Percentiles rank a stretch among this genome's conserved stretches.
These are phyloP conservation scores for Discoglossus pictus DNA, from an alignment of 2,797 vertebrate species.

Conservation along the genomic window DNA sequence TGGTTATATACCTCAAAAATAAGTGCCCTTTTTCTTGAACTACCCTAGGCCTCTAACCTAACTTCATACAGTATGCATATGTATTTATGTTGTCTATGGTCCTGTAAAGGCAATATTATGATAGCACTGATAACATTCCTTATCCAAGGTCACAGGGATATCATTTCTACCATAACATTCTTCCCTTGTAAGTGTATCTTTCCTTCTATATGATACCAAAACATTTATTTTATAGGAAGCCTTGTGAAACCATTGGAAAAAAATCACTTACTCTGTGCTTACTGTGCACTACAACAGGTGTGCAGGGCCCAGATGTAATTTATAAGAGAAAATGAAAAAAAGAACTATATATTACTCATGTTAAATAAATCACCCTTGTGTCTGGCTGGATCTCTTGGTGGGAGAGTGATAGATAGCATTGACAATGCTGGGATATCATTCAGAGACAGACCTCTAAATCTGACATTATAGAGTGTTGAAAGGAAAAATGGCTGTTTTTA, in stretches of 20 bases:
- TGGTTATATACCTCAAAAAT: no score
- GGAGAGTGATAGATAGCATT: constrained; percentile 74
- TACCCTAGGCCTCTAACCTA: no score
- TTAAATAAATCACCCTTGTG: constrained; percentile 79
- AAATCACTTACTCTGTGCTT: constrained; percentile 53
- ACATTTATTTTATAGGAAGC: background rate
- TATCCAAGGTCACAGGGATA: no score
- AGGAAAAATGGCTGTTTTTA: constrained; percentile 86
- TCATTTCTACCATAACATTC: background rate
- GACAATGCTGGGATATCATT: constrained; percentile 80
- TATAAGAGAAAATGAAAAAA: constrained; percentile 27
- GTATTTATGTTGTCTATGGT: no score
- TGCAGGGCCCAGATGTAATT: constrained; percentile 58
- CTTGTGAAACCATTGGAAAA: no score
- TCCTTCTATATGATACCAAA: no score
- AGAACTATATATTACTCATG: constrained; percentile 55
- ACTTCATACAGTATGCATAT: no score
- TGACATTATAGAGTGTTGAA: constrained; percentile 83
- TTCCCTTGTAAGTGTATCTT: no score
- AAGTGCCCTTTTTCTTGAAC: no score
- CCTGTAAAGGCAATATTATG: no score
- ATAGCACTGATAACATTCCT: no score
- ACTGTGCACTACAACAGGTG: constrained; percentile 68
- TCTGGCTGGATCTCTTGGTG: constrained; percentile 70
- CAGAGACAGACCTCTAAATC: constrained; percentile 81